Conservation (phyloP, 2,797 vertebrate genomes). For the Harpagifer antarcticus region DNA sequence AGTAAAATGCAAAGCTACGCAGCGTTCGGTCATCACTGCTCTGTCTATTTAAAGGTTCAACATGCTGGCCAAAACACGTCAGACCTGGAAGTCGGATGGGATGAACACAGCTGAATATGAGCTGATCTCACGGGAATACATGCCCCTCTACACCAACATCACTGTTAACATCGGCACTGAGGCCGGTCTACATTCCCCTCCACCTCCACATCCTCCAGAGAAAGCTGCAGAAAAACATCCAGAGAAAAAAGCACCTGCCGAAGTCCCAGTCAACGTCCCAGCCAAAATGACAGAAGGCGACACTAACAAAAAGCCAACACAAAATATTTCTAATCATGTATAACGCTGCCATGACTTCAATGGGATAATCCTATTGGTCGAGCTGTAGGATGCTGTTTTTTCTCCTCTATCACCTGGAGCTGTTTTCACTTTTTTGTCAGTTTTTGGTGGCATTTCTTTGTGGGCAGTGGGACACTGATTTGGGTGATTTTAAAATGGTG, state of each 20-base stretch:
- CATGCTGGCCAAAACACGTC: constrained; percentile 85
- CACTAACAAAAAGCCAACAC: constrained; percentile 3
- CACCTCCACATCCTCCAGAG: neutral
- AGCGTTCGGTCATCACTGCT: neutral
- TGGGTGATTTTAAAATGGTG: constrained; percentile 10
- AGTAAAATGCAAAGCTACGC: neutral
- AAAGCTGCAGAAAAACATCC: constrained; percentile 29
- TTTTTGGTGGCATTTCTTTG: constrained; percentile 6
- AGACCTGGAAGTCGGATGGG: constrained; percentile 84
- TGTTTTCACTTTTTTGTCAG: constrained; percentile 12
- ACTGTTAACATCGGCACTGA: constrained; percentile 86
- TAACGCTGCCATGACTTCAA: constrained; percentile 26
- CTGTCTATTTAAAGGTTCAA: constrained; percentile 79
- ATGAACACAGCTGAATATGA: constrained; percentile 85
- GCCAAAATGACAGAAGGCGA: constrained; percentile 37
- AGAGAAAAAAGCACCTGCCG: neutral
- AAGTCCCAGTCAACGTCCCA: neutral
- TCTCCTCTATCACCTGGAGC: constrained; percentile 13
- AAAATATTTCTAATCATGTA: constrained; percentile 9
- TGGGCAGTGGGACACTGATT: neutral
- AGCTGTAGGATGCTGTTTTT: constrained; percentile 12
- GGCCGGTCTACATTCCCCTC: constrained; percentile 59
- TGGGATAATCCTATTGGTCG: constrained; percentile 21
- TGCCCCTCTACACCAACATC: constrained; percentile 88
- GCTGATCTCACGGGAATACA: constrained; percentile 79